These are phyloP conservation scores for Hyppa rectilinea DNA, from an alignment of 2,888 invertebrate genomes.

Conservation along the genomic window DNA sequence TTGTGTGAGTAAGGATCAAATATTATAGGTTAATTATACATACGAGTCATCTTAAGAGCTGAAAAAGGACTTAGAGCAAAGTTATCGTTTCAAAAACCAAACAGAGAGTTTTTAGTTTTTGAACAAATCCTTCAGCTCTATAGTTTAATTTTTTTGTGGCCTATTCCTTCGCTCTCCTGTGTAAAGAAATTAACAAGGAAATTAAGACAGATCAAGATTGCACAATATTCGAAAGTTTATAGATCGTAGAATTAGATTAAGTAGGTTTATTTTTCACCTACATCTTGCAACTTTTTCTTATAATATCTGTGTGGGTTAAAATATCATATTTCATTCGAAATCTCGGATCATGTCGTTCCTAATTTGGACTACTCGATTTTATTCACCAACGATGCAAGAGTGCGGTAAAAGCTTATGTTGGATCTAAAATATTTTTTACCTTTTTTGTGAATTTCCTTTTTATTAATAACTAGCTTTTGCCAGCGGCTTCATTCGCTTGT, in stretches of 20 bases:
- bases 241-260: constrained; percentile 36
- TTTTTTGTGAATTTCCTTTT: constrained; percentile 4
- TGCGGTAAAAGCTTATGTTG: background rate
- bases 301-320: constrained; percentile 47
- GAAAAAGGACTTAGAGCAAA: no score
- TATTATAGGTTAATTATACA: no score
- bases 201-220: constrained; percentile 15
- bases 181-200: background rate
- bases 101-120: no score
- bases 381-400: background rate
- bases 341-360: constrained; percentile 5
- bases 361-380: background rate
- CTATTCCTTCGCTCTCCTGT: background rate
- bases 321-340: constrained; percentile 12
- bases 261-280: constrained; percentile 54
- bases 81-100: no score
- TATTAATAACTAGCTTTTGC: no score
- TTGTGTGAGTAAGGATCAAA: no score
- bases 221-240: constrained; percentile 45
- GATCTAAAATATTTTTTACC: background rate
- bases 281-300: constrained; percentile 44
- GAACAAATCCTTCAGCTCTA: background rate
- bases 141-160: background rate
- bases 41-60: background rate
- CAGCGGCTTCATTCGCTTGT: no score